phyloP scores from a whole-genome alignment of 2,113 vertebrate genomes.

The Oreochromis tanganicae region DNA sequence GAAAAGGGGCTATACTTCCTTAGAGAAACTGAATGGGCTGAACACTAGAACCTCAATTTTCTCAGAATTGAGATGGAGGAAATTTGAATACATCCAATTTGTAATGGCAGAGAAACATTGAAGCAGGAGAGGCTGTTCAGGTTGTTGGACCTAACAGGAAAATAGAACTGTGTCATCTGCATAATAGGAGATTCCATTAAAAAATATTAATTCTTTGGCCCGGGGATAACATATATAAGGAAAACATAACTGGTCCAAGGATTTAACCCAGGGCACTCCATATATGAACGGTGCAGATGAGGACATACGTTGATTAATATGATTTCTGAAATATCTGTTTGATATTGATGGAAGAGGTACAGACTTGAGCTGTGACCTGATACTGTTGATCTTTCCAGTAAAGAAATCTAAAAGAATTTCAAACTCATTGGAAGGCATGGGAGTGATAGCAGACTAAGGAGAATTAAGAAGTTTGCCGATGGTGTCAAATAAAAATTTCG shows the following conservation, averaged over 20 bases:
- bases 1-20: neutral
- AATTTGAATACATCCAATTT: neutral
- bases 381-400: neutral
- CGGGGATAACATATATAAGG: neutral
- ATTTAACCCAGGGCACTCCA: neutral
- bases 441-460: neutral
- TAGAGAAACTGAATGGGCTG: neutral
- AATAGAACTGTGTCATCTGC: neutral
- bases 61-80: neutral
- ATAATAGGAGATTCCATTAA: neutral
- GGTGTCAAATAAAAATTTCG: neutral
- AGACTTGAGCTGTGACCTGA: neutral
- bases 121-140: neutral
- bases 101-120: neutral
- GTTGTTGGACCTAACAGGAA: neutral
- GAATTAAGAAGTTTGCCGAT: neutral
- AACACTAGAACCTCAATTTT: neutral
- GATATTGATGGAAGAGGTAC: neutral
- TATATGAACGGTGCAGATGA: neutral
- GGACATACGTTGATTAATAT: neutral
- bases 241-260: neutral
- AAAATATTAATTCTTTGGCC: neutral
- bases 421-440: neutral
- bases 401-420: neutral
- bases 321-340: neutral